phyloP scores from a whole-genome alignment of 2,888 invertebrate species.

The Muschampia plurimacula region DNA sequence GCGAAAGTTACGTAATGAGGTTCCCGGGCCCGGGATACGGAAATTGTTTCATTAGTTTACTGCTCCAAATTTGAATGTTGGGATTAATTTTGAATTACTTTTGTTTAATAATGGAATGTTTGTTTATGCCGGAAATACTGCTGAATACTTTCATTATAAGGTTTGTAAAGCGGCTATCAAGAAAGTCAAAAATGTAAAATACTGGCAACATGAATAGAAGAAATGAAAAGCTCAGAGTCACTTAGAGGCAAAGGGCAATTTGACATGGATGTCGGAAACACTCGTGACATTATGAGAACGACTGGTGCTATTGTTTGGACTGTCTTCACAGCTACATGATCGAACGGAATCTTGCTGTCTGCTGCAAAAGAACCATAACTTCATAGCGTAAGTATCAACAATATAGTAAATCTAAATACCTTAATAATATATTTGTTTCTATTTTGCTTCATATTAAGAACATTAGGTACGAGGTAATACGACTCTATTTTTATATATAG shows the following conservation, averaged over 20 bases:
- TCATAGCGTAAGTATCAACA: not conserved
- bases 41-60: slow-evolving; percentile 40
- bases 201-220: not conserved
- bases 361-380: not conserved
- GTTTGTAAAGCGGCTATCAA: not conserved
- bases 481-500: no score
- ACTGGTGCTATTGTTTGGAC: slow-evolving; percentile 52
- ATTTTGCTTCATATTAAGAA: no score
- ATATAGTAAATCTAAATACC: no score
- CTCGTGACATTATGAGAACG: slow-evolving; percentile 68
- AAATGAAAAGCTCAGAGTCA: not conserved
- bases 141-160: not conserved
- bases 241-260: slow-evolving; percentile 63
- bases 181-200: no score
- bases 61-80: slow-evolving; percentile 37
- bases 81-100: slow-evolving; percentile 29
- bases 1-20: slow-evolving; percentile 39
- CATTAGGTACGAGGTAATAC: no score
- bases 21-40: slow-evolving; percentile 37
- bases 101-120: slow-evolving; percentile 15
- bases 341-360: slow-evolving; percentile 41
- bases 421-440: no score
- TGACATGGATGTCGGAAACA: slow-evolving; percentile 66
- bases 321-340: slow-evolving; percentile 46
- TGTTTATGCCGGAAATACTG: not conserved